Evolutionary conservation across 2,113 vertebrate genomes (phyloP).

Genomic region (Peucedramus taeniatus): DNA sequence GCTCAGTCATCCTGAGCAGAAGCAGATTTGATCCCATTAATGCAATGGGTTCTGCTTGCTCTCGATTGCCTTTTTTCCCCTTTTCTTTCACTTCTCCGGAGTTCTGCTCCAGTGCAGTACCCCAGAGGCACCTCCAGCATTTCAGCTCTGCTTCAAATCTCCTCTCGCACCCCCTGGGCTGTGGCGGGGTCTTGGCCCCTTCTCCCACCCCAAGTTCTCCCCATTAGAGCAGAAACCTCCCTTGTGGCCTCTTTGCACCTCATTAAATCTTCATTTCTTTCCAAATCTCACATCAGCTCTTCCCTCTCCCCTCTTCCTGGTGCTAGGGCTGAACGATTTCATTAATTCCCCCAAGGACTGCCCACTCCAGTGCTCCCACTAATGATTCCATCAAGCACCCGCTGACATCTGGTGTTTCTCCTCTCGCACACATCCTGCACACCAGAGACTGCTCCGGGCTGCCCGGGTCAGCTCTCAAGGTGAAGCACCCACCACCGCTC

Average conservation of each 20-base stretch:
- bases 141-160: neutral
- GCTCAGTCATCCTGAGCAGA: neutral
- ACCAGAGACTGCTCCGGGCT: neutral
- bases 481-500: neutral
- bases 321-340: neutral
- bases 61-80: neutral
- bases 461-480: neutral
- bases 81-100: neutral
- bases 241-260: neutral
- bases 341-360: neutral
- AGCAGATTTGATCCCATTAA: neutral
- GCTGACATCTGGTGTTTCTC: neutral
- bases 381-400: neutral
- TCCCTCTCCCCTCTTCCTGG: neutral
- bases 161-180: neutral
- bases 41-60: neutral
- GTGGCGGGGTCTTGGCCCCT: neutral
- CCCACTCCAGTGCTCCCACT: neutral
- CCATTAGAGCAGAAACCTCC: neutral
- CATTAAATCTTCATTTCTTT: conserved; percentile 13
- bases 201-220: neutral
- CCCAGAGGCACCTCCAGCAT: neutral
- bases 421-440: neutral
- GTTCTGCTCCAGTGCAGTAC: neutral
- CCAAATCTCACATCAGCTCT: neutral